phyloP scores from a whole-genome alignment of 2,113 vertebrate genomes.

The Alces alces region DNA sequence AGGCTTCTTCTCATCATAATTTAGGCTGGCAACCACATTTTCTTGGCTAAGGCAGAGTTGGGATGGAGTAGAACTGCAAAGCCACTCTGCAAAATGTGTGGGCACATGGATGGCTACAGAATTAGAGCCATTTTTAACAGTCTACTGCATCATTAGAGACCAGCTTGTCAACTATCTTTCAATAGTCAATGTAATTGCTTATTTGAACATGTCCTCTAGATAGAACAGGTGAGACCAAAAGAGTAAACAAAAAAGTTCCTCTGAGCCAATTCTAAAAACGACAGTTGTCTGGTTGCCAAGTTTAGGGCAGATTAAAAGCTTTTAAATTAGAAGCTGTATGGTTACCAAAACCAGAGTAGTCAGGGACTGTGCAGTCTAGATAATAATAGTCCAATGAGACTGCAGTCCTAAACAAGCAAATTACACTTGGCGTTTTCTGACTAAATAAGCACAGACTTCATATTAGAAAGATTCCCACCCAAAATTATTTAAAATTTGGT shows the following conservation, averaged over 20 bases:
- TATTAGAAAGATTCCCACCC: background rate
- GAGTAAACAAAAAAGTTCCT: background rate
- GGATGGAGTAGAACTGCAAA: background rate
- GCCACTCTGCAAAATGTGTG: background rate
- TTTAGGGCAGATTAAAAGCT: background rate
- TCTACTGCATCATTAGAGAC: background rate
- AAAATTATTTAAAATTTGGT: background rate
- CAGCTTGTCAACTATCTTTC: background rate
- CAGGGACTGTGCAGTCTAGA: background rate
- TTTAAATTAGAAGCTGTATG: slow-evolving; percentile 8
- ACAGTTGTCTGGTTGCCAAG: background rate
- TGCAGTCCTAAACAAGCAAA: background rate
- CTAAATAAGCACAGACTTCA: background rate
- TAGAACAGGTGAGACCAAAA: background rate
- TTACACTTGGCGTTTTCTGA: background rate
- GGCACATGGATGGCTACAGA: background rate
- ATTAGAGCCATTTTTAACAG: background rate
- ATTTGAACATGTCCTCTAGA: background rate
- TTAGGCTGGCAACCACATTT: background rate
- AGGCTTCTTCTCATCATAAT: background rate
- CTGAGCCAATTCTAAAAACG: background rate
- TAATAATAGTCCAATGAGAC: background rate
- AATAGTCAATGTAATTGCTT: background rate
- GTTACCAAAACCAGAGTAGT: background rate
- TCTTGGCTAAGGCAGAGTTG: background rate